A percentile compares a stretch with the other conserved stretches of the same genome.
These are phyloP conservation scores for Lasioglossum marginatum DNA, from an alignment of 2,888 invertebrate genomes.

Conservation along the genomic window DNA sequence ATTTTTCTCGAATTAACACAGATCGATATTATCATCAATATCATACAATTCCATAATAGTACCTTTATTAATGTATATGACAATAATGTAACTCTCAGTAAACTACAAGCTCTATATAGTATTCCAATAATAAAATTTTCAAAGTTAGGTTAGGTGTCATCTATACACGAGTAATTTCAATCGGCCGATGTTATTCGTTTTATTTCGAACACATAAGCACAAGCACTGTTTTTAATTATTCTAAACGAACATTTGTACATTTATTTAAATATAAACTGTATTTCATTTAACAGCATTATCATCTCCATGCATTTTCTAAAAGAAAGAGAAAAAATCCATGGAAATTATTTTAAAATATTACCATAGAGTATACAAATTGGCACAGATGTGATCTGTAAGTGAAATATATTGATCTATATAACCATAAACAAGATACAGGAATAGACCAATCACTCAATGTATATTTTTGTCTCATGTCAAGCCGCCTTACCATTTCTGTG, in stretches of 20 bases:
- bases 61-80: conserved; percentile 54
- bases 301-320: not conserved
- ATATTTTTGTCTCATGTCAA: no score
- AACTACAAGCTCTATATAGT: conserved; percentile 37
- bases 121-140: conserved; percentile 23
- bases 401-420: no score
- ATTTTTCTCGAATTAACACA: not conserved
- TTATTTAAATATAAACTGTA: conserved; percentile 5
- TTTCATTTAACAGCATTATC: conserved; percentile 17
- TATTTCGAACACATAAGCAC: conserved; percentile 19
- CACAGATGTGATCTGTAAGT: no score
- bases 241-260: not conserved
- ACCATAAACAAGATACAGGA: no score
- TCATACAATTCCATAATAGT: conserved; percentile 33
- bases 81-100: conserved; percentile 42
- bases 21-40: conserved; percentile 32
- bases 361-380: not conserved
- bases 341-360: not conserved
- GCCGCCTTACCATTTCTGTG: no score
- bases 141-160: conserved; percentile 32
- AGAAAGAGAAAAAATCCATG: not conserved
- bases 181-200: not conserved
- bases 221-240: not conserved
- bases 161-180: conserved; percentile 2
- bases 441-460: no score